Evolutionary conservation across 2,888 invertebrate genomes (phyloP).

Genomic region (Eupithecia insigniata): DNA sequence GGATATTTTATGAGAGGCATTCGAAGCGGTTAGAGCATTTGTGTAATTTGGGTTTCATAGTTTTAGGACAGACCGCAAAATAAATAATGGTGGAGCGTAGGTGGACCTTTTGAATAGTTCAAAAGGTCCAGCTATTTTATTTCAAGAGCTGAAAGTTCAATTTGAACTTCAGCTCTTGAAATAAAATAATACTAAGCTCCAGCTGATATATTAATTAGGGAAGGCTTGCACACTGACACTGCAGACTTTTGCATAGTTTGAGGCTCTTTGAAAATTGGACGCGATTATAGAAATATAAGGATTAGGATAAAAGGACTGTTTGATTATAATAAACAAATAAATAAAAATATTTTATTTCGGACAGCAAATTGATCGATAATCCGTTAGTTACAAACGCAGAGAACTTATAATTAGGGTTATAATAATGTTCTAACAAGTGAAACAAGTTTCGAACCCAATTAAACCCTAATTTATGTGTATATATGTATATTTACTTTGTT

Average conservation of each 20-base stretch:
- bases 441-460: not conserved
- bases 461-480: not conserved
- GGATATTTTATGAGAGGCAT: not conserved
- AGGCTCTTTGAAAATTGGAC: not conserved
- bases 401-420: too few relatives aligned
- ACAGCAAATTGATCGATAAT: too few relatives aligned
- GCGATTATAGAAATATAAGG: not conserved
- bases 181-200: not conserved
- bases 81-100: conserved; percentile 23
- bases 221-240: too few relatives aligned
- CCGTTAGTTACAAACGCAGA: too few relatives aligned
- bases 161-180: too few relatives aligned
- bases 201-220: not conserved
- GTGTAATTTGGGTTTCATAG: conserved; percentile 20
- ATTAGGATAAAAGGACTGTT: not conserved
- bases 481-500: not conserved
- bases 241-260: not conserved
- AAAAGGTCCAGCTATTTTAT: too few relatives aligned
- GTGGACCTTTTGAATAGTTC: not conserved
- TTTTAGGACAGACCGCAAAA: conserved; percentile 17
- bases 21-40: conserved; percentile 10
- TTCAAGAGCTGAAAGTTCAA: too few relatives aligned
- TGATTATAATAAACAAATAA: too few relatives aligned
- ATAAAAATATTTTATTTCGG: too few relatives aligned
- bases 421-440: not conserved